These are phyloP conservation scores for Marisa cornuarietis DNA, from an alignment of 1,140 invertebrate species.

Conservation along the genomic window DNA sequence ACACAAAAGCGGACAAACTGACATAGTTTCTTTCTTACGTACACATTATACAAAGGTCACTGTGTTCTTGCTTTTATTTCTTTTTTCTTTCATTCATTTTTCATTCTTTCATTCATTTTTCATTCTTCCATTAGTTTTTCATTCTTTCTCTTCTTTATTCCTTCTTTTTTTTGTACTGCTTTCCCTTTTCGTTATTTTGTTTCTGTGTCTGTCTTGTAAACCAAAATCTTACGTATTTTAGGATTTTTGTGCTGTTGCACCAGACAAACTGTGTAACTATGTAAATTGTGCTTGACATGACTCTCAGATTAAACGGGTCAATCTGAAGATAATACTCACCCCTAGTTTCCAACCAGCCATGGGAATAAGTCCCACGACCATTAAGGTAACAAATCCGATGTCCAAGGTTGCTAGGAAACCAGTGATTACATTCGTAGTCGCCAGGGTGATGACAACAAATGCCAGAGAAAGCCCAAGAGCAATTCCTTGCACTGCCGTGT, in stretches of 20 bases:
- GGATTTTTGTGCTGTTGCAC: no score
- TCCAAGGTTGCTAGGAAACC: constrained; percentile 50
- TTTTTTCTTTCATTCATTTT: no score
- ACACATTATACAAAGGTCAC: no score
- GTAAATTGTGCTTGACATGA: constrained; percentile 13
- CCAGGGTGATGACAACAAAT: constrained; percentile 47
- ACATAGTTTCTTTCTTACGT: no score
- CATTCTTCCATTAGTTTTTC: no score
- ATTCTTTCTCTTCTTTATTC: no score
- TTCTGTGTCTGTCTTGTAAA: no score
- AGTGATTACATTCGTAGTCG: constrained; percentile 50
- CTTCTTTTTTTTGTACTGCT: background rate
- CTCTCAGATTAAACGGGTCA: constrained; percentile 39
- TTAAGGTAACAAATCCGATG: constrained; percentile 45
- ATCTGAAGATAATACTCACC: constrained; percentile 38
- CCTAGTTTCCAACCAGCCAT: constrained; percentile 52
- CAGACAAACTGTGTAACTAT: no score
- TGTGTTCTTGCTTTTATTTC: no score
- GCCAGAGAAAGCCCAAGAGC: constrained; percentile 43
- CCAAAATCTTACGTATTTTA: no score
- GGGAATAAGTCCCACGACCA: constrained; percentile 46
- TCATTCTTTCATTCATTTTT: no score
- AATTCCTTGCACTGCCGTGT: constrained; percentile 41
- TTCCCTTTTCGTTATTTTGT: background rate
- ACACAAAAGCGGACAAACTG: no score